Percentiles rank a stretch among this genome's conserved stretches.
Conservation (phyloP, 2,113 vertebrate genomes). For the Petroica traversi region DNA sequence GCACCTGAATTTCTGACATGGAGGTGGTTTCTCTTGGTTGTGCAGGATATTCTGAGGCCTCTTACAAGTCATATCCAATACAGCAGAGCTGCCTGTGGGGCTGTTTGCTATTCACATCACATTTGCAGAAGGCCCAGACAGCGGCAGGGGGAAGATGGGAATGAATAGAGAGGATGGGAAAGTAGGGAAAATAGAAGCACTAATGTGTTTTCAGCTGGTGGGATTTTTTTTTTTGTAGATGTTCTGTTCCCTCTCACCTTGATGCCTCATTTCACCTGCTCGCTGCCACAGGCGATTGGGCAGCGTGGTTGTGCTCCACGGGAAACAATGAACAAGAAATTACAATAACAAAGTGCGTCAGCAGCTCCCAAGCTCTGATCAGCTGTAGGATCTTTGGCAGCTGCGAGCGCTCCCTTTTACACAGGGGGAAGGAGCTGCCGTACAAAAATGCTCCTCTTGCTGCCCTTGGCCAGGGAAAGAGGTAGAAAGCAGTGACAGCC, state of each 20-base stretch:
- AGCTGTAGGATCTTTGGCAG: background rate
- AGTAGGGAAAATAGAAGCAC: background rate
- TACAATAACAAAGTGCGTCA: conserved; percentile 17
- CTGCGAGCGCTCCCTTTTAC: background rate
- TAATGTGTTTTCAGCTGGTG: background rate
- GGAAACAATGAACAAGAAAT: conserved; percentile 39
- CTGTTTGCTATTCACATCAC: background rate
- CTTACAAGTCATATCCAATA: background rate
- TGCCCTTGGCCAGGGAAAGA: background rate
- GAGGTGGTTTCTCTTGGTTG: background rate
- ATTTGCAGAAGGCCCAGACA: background rate
- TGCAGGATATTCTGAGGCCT: background rate
- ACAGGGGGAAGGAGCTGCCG: background rate
- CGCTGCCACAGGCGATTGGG: background rate
- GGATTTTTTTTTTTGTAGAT: background rate
- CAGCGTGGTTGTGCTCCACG: background rate
- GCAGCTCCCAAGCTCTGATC: conserved; percentile 20
- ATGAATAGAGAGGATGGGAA: background rate
- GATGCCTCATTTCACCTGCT: conserved; percentile 29
- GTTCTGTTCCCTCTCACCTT: conserved; percentile 17
- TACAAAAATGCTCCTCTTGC: background rate
- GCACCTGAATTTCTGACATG: background rate
- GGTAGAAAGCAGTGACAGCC: background rate
- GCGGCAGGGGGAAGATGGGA: background rate
- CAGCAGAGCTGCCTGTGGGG: background rate